Percentiles rank a stretch among this genome's conserved stretches.
phyloP scores from a whole-genome alignment of 2,113 vertebrate genomes.

The Cnemophilus loriae region DNA sequence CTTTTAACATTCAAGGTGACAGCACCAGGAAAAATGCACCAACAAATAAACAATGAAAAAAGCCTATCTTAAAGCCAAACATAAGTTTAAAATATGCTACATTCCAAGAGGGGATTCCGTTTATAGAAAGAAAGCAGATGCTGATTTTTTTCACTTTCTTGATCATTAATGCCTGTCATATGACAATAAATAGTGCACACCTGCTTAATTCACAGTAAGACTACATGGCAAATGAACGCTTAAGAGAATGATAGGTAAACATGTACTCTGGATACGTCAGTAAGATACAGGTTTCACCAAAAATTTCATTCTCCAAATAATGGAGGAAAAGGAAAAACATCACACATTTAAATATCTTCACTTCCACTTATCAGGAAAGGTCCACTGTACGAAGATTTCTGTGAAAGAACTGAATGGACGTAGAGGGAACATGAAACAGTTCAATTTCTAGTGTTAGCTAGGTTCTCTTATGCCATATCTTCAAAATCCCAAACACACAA shows the following conservation, averaged over 20 bases:
- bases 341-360: not conserved
- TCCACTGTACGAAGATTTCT: accelerated
- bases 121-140: not conserved
- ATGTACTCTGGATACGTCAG: not conserved
- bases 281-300: not conserved
- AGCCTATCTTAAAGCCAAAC: not conserved
- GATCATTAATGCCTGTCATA: not conserved
- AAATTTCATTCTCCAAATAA: not conserved
- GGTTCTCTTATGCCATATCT: not conserved
- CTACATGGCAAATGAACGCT: not conserved
- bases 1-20: not conserved
- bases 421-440: not conserved
- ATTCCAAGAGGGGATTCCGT: not conserved
- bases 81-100: not conserved
- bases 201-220: not conserved
- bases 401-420: not conserved
- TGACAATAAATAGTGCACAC: not conserved
- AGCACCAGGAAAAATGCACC: not conserved
- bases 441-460: not conserved
- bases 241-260: not conserved
- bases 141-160: not conserved
- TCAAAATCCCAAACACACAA: not conserved
- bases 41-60: not conserved
- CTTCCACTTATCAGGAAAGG: not conserved
- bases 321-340: not conserved